These are phyloP conservation scores for Eretmochelys imbricata DNA, from an alignment of 2,113 vertebrate species.

Conservation along the genomic window DNA sequence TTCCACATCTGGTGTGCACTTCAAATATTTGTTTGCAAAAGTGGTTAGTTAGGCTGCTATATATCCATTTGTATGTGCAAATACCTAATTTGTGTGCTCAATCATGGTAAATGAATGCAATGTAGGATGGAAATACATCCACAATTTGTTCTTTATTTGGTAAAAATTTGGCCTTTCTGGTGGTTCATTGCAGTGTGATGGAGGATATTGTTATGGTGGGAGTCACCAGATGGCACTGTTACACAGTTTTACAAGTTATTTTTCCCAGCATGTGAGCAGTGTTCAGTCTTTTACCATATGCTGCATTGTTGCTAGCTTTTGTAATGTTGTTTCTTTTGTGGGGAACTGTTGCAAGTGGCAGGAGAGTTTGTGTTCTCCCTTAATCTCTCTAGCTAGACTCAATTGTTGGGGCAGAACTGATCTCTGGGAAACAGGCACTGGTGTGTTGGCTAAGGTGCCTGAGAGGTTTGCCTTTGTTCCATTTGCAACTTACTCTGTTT, in stretches of 20 bases:
- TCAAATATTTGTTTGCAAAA: not conserved
- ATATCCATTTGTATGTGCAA: rapidly evolving
- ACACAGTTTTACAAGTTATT: not conserved
- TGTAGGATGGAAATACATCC: not conserved
- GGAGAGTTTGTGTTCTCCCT: rapidly evolving
- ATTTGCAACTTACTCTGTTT: not conserved
- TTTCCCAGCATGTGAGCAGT: not conserved
- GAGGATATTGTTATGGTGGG: not conserved
- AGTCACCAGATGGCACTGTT: slow-evolving; percentile 44
- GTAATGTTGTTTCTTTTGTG: not conserved
- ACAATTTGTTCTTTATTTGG: not conserved
- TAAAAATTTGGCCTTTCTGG: not conserved
- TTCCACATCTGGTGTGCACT: rapidly evolving
- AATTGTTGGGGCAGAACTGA: not conserved
- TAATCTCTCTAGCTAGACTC: not conserved
- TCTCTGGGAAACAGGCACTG: not conserved
- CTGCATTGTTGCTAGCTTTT: not conserved
- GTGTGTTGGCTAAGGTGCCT: not conserved
- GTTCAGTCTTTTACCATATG: rapidly evolving
- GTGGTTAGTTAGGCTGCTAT: rapidly evolving
- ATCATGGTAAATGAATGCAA: not conserved
- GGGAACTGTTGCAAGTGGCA: not conserved
- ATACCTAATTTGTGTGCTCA: not conserved
- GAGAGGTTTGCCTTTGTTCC: not conserved
- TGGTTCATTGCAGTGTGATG: rapidly evolving